phyloP scores from a whole-genome alignment of 92 coral and sea anemone species.

The Blastomussa wellsi region DNA sequence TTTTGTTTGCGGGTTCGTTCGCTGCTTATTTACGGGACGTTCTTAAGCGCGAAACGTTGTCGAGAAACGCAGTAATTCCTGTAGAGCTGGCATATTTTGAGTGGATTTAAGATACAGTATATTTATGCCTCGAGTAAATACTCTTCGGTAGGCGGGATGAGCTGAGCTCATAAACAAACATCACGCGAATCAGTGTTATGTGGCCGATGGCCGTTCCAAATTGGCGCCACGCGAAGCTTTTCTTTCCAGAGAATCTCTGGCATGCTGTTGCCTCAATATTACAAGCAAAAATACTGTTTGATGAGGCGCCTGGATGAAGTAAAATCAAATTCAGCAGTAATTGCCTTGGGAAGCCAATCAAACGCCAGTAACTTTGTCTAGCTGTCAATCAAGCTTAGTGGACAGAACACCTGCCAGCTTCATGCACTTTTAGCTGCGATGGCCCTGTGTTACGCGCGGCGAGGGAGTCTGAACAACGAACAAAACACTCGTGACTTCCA shows the following conservation, averaged over 20 bases:
- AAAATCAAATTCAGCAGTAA: slow-evolving; percentile 75
- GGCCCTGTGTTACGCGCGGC: neutral
- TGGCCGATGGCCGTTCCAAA: slow-evolving; percentile 13
- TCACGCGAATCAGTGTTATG: slow-evolving; percentile 14
- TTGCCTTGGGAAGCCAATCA: slow-evolving; percentile 88
- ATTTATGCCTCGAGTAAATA: slow-evolving; percentile 72
- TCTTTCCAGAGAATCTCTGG: neutral
- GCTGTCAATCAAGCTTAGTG: slow-evolving; percentile 70
- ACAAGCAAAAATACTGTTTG: slow-evolving; percentile 76
- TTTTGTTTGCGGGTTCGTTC: slow-evolving; percentile 33
- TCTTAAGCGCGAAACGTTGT: slow-evolving; percentile 19
- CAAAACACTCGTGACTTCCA: neutral
- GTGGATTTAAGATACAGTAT: slow-evolving; percentile 76
- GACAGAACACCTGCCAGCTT: slow-evolving; percentile 66
- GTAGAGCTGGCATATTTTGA: slow-evolving; percentile 61
- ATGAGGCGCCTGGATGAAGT: slow-evolving; percentile 65
- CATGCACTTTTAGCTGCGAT: slow-evolving; percentile 1
- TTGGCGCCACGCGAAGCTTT: slow-evolving; percentile 22
- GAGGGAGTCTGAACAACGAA: neutral
- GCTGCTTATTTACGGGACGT: slow-evolving; percentile 4
- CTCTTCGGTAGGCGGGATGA: slow-evolving; percentile 43
- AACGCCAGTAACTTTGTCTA: slow-evolving; percentile 52
- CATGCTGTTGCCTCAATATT: slow-evolving; percentile 45
- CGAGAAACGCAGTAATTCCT: slow-evolving; percentile 57
- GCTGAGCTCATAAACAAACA: slow-evolving; percentile 35